Conservation (phyloP, 2,888 invertebrate genomes). For the Mayetiola destructor region DNA sequence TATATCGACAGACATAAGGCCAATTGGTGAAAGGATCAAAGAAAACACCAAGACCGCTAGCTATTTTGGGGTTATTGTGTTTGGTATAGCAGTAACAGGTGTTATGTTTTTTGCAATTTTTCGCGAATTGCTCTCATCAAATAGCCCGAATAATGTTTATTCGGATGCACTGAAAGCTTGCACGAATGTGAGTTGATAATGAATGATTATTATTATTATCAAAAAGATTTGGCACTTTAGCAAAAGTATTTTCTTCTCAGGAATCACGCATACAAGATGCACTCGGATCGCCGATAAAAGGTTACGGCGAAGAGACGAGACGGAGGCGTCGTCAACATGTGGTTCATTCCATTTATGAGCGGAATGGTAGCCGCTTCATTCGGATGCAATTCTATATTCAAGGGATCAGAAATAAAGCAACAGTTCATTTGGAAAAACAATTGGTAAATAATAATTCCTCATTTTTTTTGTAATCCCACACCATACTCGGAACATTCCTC, state of each 20-base stretch:
- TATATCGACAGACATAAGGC: constrained; percentile 42
- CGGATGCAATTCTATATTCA: constrained; percentile 84
- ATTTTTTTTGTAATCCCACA: constrained; percentile 35
- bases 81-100: constrained; percentile 67
- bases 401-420: constrained; percentile 64
- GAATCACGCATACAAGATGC: constrained; percentile 63
- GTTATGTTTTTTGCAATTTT: constrained; percentile 72
- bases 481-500: constrained; percentile 40
- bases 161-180: constrained; percentile 62
- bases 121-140: constrained; percentile 73
- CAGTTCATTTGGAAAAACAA: constrained; percentile 74
- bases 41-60: constrained; percentile 81
- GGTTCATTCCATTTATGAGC: constrained; percentile 58
- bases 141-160: constrained; percentile 76
- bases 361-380: constrained; percentile 63
- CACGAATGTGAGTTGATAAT: constrained; percentile 37
- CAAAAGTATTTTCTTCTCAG: constrained; percentile 25
- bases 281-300: constrained; percentile 81
- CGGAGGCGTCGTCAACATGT: constrained; percentile 73
- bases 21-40: constrained; percentile 63
- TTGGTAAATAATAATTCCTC: constrained; percentile 42
- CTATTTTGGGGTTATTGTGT: constrained; percentile 67
- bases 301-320: constrained; percentile 73
- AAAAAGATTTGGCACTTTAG: not conserved
- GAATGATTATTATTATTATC: too few relatives aligned